A percentile compares a stretch with the other conserved stretches of the same genome.
Conservation (phyloP, 1,140 invertebrate genomes). For the Marisa cornuarietis region DNA sequence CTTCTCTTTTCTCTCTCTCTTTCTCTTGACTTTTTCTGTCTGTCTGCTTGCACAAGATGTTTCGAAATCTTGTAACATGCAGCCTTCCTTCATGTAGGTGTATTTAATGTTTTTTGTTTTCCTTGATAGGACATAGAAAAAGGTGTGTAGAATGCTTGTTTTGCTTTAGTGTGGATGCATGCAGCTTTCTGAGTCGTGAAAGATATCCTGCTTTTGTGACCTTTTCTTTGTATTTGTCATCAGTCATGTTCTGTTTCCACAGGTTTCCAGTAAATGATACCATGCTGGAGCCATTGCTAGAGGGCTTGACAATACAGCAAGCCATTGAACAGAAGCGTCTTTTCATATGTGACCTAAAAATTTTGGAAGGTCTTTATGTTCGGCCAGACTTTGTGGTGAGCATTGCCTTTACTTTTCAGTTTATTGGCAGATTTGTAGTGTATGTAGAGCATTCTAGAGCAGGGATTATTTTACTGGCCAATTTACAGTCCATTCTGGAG, state of each 20-base stretch:
- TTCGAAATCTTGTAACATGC: no score
- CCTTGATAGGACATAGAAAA: no score
- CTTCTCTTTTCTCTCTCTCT: background rate
- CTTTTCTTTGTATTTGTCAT: no score
- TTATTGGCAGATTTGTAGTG: background rate
- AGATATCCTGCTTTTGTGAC: background rate
- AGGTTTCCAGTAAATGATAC: constrained; percentile 66
- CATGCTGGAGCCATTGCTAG: constrained; percentile 66
- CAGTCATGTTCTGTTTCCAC: background rate
- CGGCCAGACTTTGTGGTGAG: constrained; percentile 44
- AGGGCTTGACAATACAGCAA: constrained; percentile 63
- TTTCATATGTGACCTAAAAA: constrained; percentile 67
- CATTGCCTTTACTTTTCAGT: background rate
- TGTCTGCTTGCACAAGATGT: background rate
- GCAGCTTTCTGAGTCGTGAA: background rate
- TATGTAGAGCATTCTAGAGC: no score
- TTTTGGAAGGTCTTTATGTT: constrained; percentile 60
- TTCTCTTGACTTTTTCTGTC: background rate
- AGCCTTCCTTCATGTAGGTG: no score
- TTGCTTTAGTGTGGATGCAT: no score
- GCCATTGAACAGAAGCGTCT: constrained; percentile 66
- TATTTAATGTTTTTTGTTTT: no score
- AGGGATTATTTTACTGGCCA: no score
- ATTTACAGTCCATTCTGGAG: no score
- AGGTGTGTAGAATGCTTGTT: no score